These are phyloP conservation scores for Mimumesa dahlbomi DNA, from an alignment of 2,888 invertebrate species.

Conservation along the genomic window DNA sequence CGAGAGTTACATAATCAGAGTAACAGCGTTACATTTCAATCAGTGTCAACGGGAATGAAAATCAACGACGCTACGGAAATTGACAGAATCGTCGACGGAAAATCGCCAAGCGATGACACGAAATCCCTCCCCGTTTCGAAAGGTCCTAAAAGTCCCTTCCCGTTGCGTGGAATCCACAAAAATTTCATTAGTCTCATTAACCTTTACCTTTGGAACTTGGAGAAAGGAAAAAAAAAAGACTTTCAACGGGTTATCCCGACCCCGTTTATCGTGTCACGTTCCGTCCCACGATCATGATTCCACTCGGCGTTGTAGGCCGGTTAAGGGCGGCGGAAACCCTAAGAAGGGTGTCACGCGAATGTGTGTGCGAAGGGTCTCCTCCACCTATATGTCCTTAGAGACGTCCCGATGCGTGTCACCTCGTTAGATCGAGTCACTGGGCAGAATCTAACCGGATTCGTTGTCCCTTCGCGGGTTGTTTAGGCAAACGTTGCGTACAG, in stretches of 20 bases:
- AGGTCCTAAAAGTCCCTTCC: too few species aligned
- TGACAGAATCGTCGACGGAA: too few species aligned
- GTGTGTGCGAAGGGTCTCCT: not conserved
- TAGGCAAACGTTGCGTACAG: constrained; percentile 45
- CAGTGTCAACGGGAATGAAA: too few species aligned
- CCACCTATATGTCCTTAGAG: constrained; percentile 21
- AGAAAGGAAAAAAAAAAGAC: not conserved
- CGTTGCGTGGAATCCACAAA: not conserved
- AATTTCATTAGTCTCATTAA: constrained; percentile 25
- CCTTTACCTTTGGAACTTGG: constrained; percentile 11
- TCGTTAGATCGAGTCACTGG: constrained; percentile 48
- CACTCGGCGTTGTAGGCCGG: not conserved
- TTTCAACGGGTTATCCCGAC: too few species aligned
- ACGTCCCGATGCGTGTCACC: constrained; percentile 39
- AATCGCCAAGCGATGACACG: too few species aligned
- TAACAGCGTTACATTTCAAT: too few species aligned
- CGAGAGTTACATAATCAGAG: too few species aligned
- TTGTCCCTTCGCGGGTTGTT: constrained; percentile 35
- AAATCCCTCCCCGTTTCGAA: too few species aligned
- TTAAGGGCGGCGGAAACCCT: not conserved
- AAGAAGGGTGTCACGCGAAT: not conserved
- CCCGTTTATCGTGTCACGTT: too few species aligned
- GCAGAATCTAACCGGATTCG: constrained; percentile 56
- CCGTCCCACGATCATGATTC: too few species aligned
- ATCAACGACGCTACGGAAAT: too few species aligned